Base-by-base conservation (phyloP, 2,888 invertebrate species). In the Tricholauxania praeusta region DNA sequence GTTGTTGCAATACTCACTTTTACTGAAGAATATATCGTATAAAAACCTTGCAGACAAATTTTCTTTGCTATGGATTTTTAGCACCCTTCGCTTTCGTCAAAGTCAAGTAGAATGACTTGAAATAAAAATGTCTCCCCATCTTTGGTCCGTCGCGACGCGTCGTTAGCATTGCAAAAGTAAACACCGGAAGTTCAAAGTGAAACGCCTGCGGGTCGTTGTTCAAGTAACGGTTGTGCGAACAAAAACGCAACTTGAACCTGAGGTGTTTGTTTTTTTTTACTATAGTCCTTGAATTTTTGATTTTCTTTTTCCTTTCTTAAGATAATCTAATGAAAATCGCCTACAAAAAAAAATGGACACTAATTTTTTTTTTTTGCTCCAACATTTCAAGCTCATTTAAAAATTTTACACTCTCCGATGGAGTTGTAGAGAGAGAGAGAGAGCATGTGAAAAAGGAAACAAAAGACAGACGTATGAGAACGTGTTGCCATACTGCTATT, bases 271-370 rank as follows among this genome's bases (percentile, higher is more conserved):
- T 14, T 19, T n/a, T 60, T 32, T 39, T 39, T 15, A 12, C 3
- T 17, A 22, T 2, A 12, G 17, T 17, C 17, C 14, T 48, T 63
- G 48, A 62, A 14, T n/a, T n/a, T 32, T 32, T 39, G 22, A n/a
- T 48, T 63, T 10, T 63, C 28, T 47, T 63, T 52, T 63, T 62
- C 8, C 55, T 14, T 53, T 48, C 12, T 12, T 47, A 53, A 39
- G 62, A 70, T 63, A 70, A 70, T 70, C 70, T 55, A 70, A 70
- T 70, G 47, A 70, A 70, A 51, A 39, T n/a, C 52, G 49, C 14
- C 60, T 19, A 39, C 28, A n/a, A 55, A 53, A 66, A 55, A 19
- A 14, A 57, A 53, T 17, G 12, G 19, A 4, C 17, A 53, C 7
- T 14, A 59, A n/a, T 28, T 52, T 22, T 28, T 10, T 17, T 32